Base-by-base conservation (phyloP, 2,888 invertebrate species). In the Caenorhabditis sp. region DNA sequence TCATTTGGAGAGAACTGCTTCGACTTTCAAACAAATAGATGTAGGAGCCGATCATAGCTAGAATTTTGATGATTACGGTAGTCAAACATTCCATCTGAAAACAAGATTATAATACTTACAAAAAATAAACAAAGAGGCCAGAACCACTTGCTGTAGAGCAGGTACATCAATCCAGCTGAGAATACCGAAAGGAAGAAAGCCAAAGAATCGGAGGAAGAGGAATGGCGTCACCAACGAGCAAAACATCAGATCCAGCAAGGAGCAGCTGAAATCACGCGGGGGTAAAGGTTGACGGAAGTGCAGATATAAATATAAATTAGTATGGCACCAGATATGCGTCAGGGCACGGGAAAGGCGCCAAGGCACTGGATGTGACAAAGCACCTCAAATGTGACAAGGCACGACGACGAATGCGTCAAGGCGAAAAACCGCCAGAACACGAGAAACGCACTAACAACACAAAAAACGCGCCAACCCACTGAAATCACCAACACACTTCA, bases 1-100 rank as follows among this genome's bases (percentile, higher is more conserved):
- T 73, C 16, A 24, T 35, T n/a, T 12, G n/a, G 2, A 73, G 35
- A 38, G 24, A 26, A 26, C 26, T 38, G 19, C 63, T 73, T 8
- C 73, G 49, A 31, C 38, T 51, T 16, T 73, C 73, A 35, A 73
- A 63, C 0, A 73, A 3, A 5, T n/a, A 47, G 8, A 73, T 16
- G 22, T 61, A 28, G 0, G 73, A 61, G 59, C 24, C 26, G 2
- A 8, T 10, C 8, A 26, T 12, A 26, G 24, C 51, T 54, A 22
- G 14, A 54, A 54, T 10, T 35, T 8, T 1, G 19, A 19, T 5
- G 49, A 22, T 19, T 49, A 19, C 19, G n/a, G 49, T 49, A 19
- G 22, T 19, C 19, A 19, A 5, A 12, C 12, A 47, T 14, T 38
- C 12, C 12, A 19, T 1, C 1, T 1, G 24, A 26, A 12, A 24